These are phyloP conservation scores for Scolanthus callimorphus DNA, from an alignment of 92 coral and sea anemone genomes.

Conservation along the genomic window DNA sequence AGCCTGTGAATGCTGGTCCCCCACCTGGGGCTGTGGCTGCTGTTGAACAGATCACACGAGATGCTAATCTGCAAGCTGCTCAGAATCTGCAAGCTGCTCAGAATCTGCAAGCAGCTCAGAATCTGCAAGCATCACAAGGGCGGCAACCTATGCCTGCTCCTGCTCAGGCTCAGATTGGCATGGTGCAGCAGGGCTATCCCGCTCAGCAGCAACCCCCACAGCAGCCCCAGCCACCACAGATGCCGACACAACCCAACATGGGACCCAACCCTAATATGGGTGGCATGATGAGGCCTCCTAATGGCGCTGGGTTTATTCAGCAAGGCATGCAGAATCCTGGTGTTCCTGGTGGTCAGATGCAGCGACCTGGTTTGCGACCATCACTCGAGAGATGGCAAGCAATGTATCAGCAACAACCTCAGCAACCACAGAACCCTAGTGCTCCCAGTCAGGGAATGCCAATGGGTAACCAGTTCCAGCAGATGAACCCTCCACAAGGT, in stretches of 20 bases:
- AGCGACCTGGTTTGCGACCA: conserved; percentile 38
- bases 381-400: conserved; percentile 24
- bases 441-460: conserved; percentile 32
- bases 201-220: conserved; percentile 39
- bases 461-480: conserved; percentile 36
- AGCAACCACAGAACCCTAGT: conserved; percentile 18
- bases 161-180: conserved; percentile 3
- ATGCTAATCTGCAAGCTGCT: conserved; percentile 78
- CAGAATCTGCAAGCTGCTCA: conserved; percentile 78
- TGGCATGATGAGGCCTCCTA: conserved; percentile 62
- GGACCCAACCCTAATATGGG: conserved; percentile 47
- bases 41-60: conserved; percentile 84
- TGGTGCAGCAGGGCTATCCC: conserved; percentile 44
- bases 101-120: conserved; percentile 80
- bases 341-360: conserved; percentile 25
- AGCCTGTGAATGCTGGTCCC: conserved; percentile 74
- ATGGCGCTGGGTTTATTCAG: conserved; percentile 56
- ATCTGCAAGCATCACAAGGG: conserved; percentile 68
- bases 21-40: conserved; percentile 98
- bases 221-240: conserved; percentile 36
- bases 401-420: conserved; percentile 17
- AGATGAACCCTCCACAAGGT: conserved; percentile 27
- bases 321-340: conserved; percentile 47
- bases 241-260: conserved; percentile 17
- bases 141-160: conserved; percentile 63